These are phyloP conservation scores for Diarsia brunnea DNA, from an alignment of 2,888 invertebrate genomes.

Conservation along the genomic window DNA sequence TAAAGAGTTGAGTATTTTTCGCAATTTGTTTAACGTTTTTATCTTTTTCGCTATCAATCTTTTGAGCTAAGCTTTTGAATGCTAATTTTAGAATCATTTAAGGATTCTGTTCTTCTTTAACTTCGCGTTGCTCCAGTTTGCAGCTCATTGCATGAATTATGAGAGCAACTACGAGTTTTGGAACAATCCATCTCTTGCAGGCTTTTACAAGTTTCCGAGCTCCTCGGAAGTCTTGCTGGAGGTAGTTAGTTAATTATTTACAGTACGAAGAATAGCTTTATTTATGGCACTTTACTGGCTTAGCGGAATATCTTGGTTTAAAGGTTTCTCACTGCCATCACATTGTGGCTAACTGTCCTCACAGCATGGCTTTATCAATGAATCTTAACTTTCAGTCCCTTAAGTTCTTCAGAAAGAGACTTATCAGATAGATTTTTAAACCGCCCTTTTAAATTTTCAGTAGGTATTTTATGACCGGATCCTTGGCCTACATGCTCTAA, in stretches of 20 bases:
- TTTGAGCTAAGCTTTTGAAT: conserved; percentile 38
- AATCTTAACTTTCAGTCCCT: not conserved
- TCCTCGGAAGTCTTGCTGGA: conserved; percentile 39
- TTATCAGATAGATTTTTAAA: not conserved
- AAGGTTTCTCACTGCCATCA: not conserved
- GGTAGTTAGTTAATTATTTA: conserved; percentile 54
- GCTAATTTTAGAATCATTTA: conserved; percentile 22
- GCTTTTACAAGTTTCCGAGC: conserved; percentile 39
- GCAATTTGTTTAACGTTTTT: conserved; percentile 56
- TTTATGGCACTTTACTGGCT: not conserved
- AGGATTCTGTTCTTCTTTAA: conserved; percentile 21
- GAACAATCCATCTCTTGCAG: conserved; percentile 57
- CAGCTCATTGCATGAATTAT: conserved; percentile 56
- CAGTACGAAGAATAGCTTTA: conserved; percentile 30
- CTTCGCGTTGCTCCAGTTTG: conserved; percentile 21
- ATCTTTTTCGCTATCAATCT: conserved; percentile 54
- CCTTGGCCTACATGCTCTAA: not conserved
- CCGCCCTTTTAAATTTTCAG: not conserved
- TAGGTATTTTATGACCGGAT: not conserved
- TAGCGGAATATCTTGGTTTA: not conserved
- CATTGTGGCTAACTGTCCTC: not conserved
- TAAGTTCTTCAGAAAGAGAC: not conserved
- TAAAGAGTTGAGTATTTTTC: conserved; percentile 65
- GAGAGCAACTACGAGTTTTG: conserved; percentile 48
- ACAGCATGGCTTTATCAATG: not conserved